Evolutionary conservation across 2,797 vertebrate species (phyloP).

Genomic region (Australoheros facetus): DNA sequence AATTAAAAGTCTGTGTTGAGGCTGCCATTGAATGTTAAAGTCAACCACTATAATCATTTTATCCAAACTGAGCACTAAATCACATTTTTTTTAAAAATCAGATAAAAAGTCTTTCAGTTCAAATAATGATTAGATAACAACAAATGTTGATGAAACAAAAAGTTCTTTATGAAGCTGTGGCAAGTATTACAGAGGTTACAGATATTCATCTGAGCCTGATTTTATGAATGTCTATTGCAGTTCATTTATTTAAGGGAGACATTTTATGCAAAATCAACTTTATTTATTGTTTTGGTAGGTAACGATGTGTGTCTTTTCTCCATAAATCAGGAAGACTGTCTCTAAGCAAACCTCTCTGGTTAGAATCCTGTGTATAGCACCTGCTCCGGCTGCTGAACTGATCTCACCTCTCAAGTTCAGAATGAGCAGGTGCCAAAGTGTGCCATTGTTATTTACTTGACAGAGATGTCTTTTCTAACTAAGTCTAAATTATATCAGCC

Average conservation of each 20-base stretch:
- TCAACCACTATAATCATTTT: background rate
- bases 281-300: background rate
- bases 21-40: background rate
- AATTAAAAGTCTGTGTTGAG: background rate
- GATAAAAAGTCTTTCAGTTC: background rate
- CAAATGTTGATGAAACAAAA: background rate
- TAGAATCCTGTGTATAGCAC: background rate
- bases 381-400: background rate
- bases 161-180: background rate
- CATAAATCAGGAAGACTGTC: background rate
- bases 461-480: background rate
- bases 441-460: background rate
- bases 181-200: background rate
- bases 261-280: background rate
- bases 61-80: background rate
- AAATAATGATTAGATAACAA: background rate
- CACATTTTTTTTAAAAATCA: background rate
- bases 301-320: background rate
- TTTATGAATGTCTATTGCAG: background rate
- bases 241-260: background rate
- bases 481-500: background rate
- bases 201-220: background rate
- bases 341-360: background rate
- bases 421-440: background rate
- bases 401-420: background rate